Conservation (phyloP, 1,140 invertebrate species). For the Aphis gossypii region DNA sequence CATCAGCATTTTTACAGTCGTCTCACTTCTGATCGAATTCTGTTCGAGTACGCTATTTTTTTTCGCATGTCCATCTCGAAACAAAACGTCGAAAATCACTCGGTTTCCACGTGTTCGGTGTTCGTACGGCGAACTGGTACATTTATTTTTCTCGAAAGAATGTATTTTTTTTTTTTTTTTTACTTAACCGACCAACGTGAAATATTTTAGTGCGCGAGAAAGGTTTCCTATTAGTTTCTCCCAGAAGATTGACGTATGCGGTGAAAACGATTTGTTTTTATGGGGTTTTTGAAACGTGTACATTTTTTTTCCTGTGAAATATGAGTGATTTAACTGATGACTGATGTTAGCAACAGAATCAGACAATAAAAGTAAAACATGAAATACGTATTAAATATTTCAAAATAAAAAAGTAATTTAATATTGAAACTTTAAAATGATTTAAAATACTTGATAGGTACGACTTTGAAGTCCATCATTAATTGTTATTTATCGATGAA, state of each 20-base stretch:
- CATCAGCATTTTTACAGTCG: background rate
- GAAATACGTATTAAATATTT: background rate
- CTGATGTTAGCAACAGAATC: background rate
- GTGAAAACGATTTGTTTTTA: background rate
- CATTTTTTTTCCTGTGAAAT: background rate
- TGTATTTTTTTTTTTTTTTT: background rate
- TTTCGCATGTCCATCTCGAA: background rate
- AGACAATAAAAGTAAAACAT: too few relatives aligned
- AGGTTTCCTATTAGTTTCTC: background rate
- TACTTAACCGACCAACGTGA: background rate
- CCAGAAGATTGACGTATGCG: background rate
- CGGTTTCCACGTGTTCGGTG: background rate
- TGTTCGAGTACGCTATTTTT: background rate
- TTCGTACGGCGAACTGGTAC: background rate
- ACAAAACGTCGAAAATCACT: background rate
- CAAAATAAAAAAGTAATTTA: background rate
- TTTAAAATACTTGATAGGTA: background rate
- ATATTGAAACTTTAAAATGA: background rate
- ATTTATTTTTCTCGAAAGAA: background rate
- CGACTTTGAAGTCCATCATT: background rate
- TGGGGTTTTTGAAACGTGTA: background rate
- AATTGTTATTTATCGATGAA: background rate
- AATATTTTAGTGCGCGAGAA: background rate
- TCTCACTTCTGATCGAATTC: constrained; percentile 39
- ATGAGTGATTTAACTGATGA: background rate